Evolutionary conservation across 2,797 vertebrate genomes (phyloP).

Genomic region (Sebastes kiyomatsui): DNA sequence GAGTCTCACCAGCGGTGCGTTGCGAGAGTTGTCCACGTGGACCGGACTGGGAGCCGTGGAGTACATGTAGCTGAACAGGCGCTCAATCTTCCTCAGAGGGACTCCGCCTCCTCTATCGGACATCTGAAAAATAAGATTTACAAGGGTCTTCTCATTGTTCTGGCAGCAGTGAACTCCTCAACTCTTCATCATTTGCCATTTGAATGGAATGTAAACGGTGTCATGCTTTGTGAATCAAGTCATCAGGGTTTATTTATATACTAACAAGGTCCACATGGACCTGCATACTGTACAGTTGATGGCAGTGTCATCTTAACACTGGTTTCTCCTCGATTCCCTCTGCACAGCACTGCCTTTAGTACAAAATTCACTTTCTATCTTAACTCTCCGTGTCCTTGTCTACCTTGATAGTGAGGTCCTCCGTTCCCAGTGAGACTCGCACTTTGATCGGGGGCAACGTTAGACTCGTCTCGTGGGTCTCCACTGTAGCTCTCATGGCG

Average conservation of each 20-base stretch:
- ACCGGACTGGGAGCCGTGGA: conserved; percentile 94
- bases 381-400: background rate
- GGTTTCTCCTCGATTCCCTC: background rate
- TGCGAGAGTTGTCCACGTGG: conserved; percentile 84
- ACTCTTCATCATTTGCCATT: background rate
- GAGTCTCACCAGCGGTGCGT: conserved; percentile 92
- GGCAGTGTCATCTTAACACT: background rate
- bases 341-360: background rate
- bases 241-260: background rate
- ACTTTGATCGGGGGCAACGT: conserved; percentile 90
- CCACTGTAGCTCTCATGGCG: conserved; percentile 97
- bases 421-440: conserved; percentile 91
- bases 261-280: background rate
- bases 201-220: conserved; percentile 8
- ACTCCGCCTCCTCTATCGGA: conserved; percentile 96
- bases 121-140: conserved; percentile 82
- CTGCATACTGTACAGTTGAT: background rate
- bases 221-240: background rate
- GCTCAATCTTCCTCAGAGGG: conserved; percentile 93
- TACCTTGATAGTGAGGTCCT: conserved; percentile 98
- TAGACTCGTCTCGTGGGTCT: conserved; percentile 88
- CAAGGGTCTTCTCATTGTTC: background rate
- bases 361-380: background rate
- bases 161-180: background rate
- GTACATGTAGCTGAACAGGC: conserved; percentile 96